Evolutionary conservation across 2,113 vertebrate species (phyloP), one percentile per base, ranked within the genome.

Genomic region (Tylochromis polylepis): DNA sequence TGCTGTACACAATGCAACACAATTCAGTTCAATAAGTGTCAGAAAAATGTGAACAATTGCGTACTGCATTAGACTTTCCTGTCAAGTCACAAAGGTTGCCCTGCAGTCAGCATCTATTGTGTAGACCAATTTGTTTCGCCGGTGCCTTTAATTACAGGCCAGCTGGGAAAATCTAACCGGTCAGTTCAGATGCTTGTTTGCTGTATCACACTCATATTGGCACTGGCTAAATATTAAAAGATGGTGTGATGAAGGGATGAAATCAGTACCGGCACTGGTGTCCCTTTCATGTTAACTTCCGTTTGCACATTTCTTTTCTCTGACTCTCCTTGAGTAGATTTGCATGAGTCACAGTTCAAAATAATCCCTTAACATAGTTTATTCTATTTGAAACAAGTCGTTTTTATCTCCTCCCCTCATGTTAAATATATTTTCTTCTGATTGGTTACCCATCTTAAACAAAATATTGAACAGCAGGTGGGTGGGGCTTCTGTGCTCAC

Each of bases 41-140:
- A 65, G 49, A 20, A 41, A 75, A 9, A 79, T 31, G 46, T 31
- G 88, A 20, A 89, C 91, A 87, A 88, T 88, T 51, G 27, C 2
- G 31, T 8, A 31, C 46, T 34, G 0, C 18, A 3, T 51, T 31
- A 14, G 46, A 77, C 6, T 77, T 53, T 4, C 72, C 72, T 4
- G 2, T 2, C 11, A 34, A 77, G 18, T 53, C 72, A 53, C 27
- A 77, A n/a, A 49, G 46, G 46, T 34, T 51, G 43, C 70, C 43
- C 31, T 77, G 10, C 27, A 34, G 46, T 77, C 72, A 77, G 11
- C 72, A 34, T 20, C 46, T 53, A 77, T n/a, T 77, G 46, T 77
- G 27, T 75, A 51, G 43, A 20, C 1, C 24, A 31, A 1, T 29
- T 49, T 75, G 24, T 51, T 75, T 51, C 18, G 20, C 24, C 29